A percentile compares a stretch with the other conserved stretches of the same genome.
phyloP scores from a whole-genome alignment of 2,797 vertebrate genomes.

The Staurois parvus region DNA sequence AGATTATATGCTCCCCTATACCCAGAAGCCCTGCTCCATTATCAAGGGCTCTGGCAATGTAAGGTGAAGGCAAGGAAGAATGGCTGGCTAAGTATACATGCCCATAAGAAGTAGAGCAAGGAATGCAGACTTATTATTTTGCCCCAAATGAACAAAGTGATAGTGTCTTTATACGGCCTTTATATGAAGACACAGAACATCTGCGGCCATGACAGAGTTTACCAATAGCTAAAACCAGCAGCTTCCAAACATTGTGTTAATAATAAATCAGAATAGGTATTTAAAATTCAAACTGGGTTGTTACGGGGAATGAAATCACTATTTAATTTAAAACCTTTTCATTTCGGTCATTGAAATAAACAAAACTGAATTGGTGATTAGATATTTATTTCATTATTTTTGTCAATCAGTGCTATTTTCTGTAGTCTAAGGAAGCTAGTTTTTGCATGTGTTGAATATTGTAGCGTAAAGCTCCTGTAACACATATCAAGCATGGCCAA shows the following conservation, averaged over 20 bases:
- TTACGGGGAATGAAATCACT: conserved; percentile 21
- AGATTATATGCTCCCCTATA: too few species aligned
- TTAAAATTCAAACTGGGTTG: conserved; percentile 30
- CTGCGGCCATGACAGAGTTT: neutral
- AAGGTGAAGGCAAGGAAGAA: too few species aligned
- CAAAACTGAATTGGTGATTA: conserved; percentile 48
- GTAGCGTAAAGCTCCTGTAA: conserved; percentile 13
- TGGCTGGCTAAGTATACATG: too few species aligned
- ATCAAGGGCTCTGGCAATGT: too few species aligned
- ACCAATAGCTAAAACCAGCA: neutral
- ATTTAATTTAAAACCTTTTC: conserved; percentile 43
- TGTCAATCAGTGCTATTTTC: conserved; percentile 26
- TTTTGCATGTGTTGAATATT: conserved; percentile 10
- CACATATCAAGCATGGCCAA: conserved; percentile 7
- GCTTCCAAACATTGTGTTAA: neutral
- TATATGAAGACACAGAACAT: neutral
- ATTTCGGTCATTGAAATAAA: conserved; percentile 37
- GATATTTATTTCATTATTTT: conserved; percentile 44
- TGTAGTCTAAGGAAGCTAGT: conserved; percentile 6
- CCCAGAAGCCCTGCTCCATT: too few species aligned
- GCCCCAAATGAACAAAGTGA: too few species aligned
- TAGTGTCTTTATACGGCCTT: too few species aligned
- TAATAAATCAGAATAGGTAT: neutral
- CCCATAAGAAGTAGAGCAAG: neutral
- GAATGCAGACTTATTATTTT: neutral